Evolutionary conservation across 2,888 invertebrate genomes (phyloP).

Genomic region (Limenitis camilla): DNA sequence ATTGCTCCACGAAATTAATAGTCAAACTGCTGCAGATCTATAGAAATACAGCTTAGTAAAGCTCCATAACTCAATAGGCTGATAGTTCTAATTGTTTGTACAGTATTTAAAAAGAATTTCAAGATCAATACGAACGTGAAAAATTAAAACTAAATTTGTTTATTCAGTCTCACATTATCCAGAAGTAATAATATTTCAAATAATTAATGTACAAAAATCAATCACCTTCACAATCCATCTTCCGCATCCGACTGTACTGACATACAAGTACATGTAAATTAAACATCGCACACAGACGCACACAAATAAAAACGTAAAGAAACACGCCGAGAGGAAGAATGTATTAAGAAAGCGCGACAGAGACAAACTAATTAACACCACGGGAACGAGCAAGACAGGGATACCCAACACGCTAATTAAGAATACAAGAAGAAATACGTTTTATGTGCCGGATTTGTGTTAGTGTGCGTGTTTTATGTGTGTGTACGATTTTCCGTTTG

Average conservation of each 20-base stretch:
- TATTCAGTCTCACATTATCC: too few species aligned
- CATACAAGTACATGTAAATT: conserved; percentile 75
- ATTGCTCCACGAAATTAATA: too few species aligned
- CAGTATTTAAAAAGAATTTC: too few species aligned
- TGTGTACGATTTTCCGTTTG: conserved; percentile 55
- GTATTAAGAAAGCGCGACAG: conserved; percentile 75
- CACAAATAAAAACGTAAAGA: conserved; percentile 75
- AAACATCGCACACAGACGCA: conserved; percentile 73
- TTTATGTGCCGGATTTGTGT: conserved; percentile 60
- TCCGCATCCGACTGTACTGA: conserved; percentile 45
- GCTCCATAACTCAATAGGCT: too few species aligned
- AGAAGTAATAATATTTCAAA: too few species aligned
- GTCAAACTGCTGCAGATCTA: too few species aligned
- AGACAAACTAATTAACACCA: conserved; percentile 67
- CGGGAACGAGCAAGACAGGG: conserved; percentile 56
- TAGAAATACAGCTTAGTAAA: too few species aligned
- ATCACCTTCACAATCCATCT: conserved; percentile 13
- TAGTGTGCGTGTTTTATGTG: conserved; percentile 46
- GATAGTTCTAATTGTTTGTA: too few species aligned
- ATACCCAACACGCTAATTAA: conserved; percentile 77
- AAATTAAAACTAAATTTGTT: too few species aligned
- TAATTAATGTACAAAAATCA: neutral
- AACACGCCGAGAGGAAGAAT: conserved; percentile 74
- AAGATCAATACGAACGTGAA: too few species aligned
- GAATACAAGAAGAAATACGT: conserved; percentile 80